phyloP scores from a whole-genome alignment of 2,113 vertebrate species.

The Callipepla californica region DNA sequence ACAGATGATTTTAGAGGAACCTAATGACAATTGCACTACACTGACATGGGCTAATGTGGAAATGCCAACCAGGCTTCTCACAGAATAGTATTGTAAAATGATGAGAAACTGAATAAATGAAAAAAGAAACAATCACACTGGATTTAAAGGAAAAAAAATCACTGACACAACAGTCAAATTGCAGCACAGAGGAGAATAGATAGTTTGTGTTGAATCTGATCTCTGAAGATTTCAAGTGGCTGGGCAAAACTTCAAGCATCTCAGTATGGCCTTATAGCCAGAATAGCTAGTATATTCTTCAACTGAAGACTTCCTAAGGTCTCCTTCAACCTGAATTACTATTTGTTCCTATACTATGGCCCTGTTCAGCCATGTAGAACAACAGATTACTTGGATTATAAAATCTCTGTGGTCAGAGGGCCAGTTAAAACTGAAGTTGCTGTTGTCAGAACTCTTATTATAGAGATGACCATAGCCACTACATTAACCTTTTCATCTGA shows the following conservation, averaged over 20 bases:
- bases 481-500: background rate
- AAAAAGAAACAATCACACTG: background rate
- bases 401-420: background rate
- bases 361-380: background rate
- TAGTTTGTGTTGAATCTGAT: background rate
- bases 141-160: background rate
- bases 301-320: background rate
- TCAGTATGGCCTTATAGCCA: background rate
- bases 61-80: background rate
- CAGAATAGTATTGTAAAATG: accelerated
- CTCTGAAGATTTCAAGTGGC: background rate
- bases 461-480: background rate
- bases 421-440: background rate
- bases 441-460: background rate
- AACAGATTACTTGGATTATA: background rate
- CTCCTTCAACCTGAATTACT: background rate
- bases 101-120: background rate
- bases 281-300: background rate
- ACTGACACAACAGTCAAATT: background rate
- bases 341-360: background rate
- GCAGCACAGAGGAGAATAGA: background rate
- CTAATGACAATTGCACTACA: no score
- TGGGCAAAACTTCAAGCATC: background rate
- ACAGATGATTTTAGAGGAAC: no score
- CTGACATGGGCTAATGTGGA: background rate